These are phyloP conservation scores for Polypedilum pembai DNA, from an alignment of 1,140 invertebrate genomes.

Conservation along the genomic window DNA sequence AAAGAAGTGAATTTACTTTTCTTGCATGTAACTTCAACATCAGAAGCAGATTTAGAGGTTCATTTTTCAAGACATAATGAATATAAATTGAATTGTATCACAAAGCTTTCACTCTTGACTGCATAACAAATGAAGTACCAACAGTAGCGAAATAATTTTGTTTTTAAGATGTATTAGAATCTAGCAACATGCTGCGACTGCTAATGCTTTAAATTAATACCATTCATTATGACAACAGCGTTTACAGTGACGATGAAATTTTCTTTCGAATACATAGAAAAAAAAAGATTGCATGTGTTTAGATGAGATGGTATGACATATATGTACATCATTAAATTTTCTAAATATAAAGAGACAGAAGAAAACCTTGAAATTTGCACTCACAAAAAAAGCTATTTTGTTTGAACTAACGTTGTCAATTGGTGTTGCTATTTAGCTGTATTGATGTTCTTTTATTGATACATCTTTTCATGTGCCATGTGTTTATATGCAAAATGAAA, in stretches of 20 bases:
- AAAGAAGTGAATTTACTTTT: no score
- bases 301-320: background rate
- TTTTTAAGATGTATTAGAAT: background rate
- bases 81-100: slow-evolving; percentile 21
- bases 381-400: background rate
- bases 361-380: background rate
- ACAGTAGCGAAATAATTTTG: background rate
- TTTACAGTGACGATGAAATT: no score
- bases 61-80: slow-evolving; percentile 4
- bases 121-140: background rate
- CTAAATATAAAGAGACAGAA: background rate
- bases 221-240: background rate
- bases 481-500: background rate
- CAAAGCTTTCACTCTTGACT: slow-evolving; percentile 10
- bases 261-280: background rate
- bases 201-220: background rate
- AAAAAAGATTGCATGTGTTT: background rate
- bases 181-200: background rate
- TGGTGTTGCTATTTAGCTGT: background rate
- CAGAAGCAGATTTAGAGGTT: background rate
- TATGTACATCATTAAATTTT: no score
- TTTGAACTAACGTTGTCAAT: background rate
- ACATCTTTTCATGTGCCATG: background rate
- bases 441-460: background rate
- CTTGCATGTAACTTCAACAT: no score